phyloP scores from a whole-genome alignment of 1,140 invertebrate genomes.

The Ridgeia piscesae region DNA sequence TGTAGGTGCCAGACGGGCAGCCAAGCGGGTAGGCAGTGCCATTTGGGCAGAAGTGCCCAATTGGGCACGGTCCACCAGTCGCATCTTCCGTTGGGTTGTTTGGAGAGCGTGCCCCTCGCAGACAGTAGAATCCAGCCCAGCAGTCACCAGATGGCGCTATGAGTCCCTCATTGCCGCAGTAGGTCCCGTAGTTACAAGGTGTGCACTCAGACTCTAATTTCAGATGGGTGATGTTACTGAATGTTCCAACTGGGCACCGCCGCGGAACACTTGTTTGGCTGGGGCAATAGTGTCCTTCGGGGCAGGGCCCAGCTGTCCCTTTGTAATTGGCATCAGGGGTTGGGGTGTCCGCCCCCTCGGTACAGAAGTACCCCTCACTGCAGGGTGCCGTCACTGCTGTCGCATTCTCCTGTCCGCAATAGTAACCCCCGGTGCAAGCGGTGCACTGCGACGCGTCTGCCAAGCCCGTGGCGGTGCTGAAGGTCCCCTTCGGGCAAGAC shows the following conservation, averaged over 20 bases:
- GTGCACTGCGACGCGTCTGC: slow-evolving; percentile 44
- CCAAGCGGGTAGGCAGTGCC: slow-evolving; percentile 52
- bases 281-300: slow-evolving; percentile 45
- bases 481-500: slow-evolving; percentile 50
- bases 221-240: slow-evolving; percentile 44
- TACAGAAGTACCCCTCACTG: slow-evolving; percentile 51
- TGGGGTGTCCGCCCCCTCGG: slow-evolving; percentile 39
- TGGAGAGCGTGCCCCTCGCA: slow-evolving; percentile 43
- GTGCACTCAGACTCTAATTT: slow-evolving; percentile 37
- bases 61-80: slow-evolving; percentile 48
- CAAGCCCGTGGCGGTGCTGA: slow-evolving; percentile 41
- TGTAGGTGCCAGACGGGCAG: slow-evolving; percentile 50
- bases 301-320: slow-evolving; percentile 46
- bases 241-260: slow-evolving; percentile 46
- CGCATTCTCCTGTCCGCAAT: slow-evolving; percentile 42
- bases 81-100: slow-evolving; percentile 47
- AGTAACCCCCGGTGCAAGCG: slow-evolving; percentile 46
- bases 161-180: slow-evolving; percentile 45
- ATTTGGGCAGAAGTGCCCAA: slow-evolving; percentile 50
- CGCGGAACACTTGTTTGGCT: slow-evolving; percentile 36
- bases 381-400: slow-evolving; percentile 43
- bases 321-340: slow-evolving; percentile 33
- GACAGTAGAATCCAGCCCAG: slow-evolving; percentile 50
- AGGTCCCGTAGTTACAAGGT: slow-evolving; percentile 49
- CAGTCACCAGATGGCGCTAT: slow-evolving; percentile 47